Conservation (phyloP, 2,113 vertebrate genomes). For the Rhea americana region DNA sequence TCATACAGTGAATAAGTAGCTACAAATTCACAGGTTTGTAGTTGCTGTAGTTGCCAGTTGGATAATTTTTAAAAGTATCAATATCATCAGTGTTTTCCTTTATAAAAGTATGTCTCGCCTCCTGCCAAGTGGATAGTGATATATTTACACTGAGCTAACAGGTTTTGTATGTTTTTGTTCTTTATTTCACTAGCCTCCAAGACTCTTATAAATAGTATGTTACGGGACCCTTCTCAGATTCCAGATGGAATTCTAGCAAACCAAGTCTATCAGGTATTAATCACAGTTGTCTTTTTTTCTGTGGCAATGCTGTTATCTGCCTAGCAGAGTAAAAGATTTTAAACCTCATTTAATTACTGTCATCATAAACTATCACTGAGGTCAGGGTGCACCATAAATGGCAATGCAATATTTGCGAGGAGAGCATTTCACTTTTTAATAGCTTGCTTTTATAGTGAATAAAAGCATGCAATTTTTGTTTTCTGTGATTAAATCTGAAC, state of each 20-base stretch:
- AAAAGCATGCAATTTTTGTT: slow-evolving; percentile 76
- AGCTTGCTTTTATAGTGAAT: slow-evolving; percentile 77
- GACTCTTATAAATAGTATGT: slow-evolving; percentile 90
- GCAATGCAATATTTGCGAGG: slow-evolving; percentile 76
- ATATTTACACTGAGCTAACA: slow-evolving; percentile 64
- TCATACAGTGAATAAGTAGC: background rate
- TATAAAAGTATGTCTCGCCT: slow-evolving; percentile 24
- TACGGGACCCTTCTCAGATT: slow-evolving; percentile 93
- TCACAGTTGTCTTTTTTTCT: slow-evolving; percentile 69
- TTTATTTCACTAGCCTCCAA: slow-evolving; percentile 85
- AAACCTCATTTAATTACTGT: slow-evolving; percentile 86
- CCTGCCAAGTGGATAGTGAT: slow-evolving; percentile 47
- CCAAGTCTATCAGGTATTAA: slow-evolving; percentile 93
- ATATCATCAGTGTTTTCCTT: background rate
- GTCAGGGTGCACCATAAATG: slow-evolving; percentile 78
- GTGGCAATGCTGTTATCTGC: slow-evolving; percentile 72
- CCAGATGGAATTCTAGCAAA: slow-evolving; percentile 90
- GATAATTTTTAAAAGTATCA: background rate
- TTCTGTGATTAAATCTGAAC: slow-evolving; percentile 77
- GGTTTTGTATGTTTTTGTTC: slow-evolving; percentile 24
- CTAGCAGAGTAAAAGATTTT: slow-evolving; percentile 77
- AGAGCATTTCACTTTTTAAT: slow-evolving; percentile 80
- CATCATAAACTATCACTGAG: slow-evolving; percentile 81
- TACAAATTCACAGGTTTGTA: background rate
- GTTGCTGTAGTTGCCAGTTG: background rate